Conservation (phyloP, 2,888 invertebrate genomes). For the Microplitis deprimator region DNA sequence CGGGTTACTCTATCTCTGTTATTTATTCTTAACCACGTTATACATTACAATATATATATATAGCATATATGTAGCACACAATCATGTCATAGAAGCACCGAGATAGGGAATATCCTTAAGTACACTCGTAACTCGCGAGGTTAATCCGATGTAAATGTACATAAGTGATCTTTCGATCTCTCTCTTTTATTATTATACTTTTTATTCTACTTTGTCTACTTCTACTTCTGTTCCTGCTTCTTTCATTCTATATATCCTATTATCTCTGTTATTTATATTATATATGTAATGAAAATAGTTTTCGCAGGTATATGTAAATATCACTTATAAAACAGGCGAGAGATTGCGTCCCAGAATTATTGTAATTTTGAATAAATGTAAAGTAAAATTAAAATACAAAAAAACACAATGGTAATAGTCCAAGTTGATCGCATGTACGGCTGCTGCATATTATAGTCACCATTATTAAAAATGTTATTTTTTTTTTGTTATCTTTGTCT, state of each 20-base stretch:
- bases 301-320: constrained; percentile 35
- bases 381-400: constrained; percentile 6
- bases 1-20: constrained; percentile 18
- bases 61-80: neutral
- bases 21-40: neutral
- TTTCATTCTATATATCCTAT: constrained; percentile 10
- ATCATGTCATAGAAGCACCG: constrained; percentile 7
- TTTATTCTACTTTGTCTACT: neutral
- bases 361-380: constrained; percentile 35
- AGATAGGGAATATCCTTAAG: constrained; percentile 18
- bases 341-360: constrained; percentile 39
- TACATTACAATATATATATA: constrained; percentile 3
- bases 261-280: neutral
- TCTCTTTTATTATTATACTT: constrained; percentile 9
- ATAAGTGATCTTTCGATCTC: constrained; percentile 33
- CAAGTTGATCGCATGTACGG: constrained; percentile 36
- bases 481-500: constrained; percentile 5
- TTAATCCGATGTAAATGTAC: constrained; percentile 49
- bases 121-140: constrained; percentile 28
- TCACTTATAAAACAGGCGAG: constrained; percentile 28
- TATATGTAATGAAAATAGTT: neutral
- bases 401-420: constrained; percentile 23
- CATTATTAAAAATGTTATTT: too few relatives aligned
- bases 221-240: neutral
- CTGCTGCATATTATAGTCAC: neutral